phyloP scores from a whole-genome alignment of 2,888 invertebrate species.

The Drosophila stalkeri region DNA sequence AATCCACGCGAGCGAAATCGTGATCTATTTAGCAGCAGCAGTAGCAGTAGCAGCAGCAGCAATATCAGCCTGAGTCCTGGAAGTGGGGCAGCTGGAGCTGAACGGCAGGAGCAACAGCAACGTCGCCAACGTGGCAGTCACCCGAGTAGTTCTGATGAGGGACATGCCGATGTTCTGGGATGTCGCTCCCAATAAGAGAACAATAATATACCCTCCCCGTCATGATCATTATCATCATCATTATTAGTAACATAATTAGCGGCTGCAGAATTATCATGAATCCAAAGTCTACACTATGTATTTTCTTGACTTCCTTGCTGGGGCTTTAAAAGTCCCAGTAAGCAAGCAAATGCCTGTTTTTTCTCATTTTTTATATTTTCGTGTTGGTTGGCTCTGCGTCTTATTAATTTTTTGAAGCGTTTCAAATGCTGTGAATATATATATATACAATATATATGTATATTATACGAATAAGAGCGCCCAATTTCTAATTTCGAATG shows the following conservation, averaged over 20 bases:
- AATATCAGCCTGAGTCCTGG: slow-evolving; percentile 1
- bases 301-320: slow-evolving; percentile 7
- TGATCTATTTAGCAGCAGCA: neutral
- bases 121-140: slow-evolving; percentile 17
- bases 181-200: slow-evolving; percentile 74
- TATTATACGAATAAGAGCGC: slow-evolving; percentile 42
- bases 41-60: slow-evolving; percentile 43
- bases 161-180: slow-evolving; percentile 46
- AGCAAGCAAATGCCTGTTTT: slow-evolving; percentile 1
- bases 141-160: slow-evolving; percentile 49
- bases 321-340: slow-evolving; percentile 35
- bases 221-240: slow-evolving; percentile 11
- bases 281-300: slow-evolving; percentile 36
- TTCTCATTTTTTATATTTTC: slow-evolving; percentile 18
- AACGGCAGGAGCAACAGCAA: neutral
- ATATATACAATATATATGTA: neutral
- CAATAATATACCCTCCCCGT: neutral
- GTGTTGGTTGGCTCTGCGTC: slow-evolving; percentile 15
- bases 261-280: slow-evolving; percentile 5
- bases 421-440: slow-evolving; percentile 67
- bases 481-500: slow-evolving; percentile 47
- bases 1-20: neutral
- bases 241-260: slow-evolving; percentile 9
- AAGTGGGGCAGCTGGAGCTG: neutral
- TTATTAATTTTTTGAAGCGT: slow-evolving; percentile 42